Percentiles rank a stretch among this genome's conserved stretches.
These are phyloP conservation scores for Oceanodroma leucorhoa DNA, from an alignment of 2,797 vertebrate genomes.

Conservation along the genomic window DNA sequence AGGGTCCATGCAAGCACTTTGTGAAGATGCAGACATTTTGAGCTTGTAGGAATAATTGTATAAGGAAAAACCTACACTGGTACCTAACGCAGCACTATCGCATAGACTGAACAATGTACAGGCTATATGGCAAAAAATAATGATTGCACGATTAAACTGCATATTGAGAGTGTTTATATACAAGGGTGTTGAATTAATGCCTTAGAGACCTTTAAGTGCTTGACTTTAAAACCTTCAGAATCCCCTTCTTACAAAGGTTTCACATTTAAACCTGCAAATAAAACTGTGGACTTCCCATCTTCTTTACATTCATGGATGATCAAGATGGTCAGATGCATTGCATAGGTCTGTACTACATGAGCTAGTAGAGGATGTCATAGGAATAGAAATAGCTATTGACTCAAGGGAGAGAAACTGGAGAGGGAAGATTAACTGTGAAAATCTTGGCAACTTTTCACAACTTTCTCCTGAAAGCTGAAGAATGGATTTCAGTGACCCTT, in stretches of 20 bases:
- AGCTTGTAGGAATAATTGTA: neutral
- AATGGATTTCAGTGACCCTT: neutral
- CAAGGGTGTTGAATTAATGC: neutral
- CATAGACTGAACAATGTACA: neutral
- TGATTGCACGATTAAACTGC: neutral
- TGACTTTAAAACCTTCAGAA: neutral
- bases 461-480: neutral
- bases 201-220: neutral
- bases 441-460: neutral
- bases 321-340: neutral
- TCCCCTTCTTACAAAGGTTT: neutral
- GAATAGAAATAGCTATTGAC: neutral
- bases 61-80: neutral
- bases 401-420: neutral
- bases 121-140: neutral
- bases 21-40: neutral
- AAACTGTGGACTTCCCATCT: neutral
- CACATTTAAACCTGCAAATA: neutral
- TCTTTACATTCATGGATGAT: neutral
- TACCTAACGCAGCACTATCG: neutral
- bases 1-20: neutral
- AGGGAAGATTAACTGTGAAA: neutral
- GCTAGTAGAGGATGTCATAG: neutral
- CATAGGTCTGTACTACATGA: neutral
- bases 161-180: neutral